Evolutionary conservation across 2,797 vertebrate genomes (phyloP).

Genomic region (Macropodus opercularis): DNA sequence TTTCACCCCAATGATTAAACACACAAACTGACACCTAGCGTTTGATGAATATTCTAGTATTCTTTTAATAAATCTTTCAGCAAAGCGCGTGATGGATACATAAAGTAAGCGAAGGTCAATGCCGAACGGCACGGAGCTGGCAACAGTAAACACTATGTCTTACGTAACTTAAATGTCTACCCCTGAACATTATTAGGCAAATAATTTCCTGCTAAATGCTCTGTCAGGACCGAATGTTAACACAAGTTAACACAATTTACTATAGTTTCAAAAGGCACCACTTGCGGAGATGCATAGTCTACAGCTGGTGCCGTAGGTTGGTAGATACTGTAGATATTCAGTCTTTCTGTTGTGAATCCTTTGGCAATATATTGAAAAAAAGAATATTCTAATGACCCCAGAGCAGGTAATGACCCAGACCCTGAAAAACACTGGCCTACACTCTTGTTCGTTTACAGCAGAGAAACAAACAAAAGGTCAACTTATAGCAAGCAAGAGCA

Average conservation of each 20-base stretch:
- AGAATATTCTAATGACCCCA: not conserved
- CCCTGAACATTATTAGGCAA: not conserved
- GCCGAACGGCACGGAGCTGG: slow-evolving; percentile 22
- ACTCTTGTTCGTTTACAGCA: slow-evolving; percentile 31
- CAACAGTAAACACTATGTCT: slow-evolving; percentile 6
- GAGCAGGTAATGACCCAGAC: slow-evolving; percentile 35
- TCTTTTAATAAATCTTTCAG: slow-evolving; percentile 55
- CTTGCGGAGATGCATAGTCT: not conserved
- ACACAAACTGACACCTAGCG: slow-evolving; percentile 43
- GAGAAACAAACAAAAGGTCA: slow-evolving; percentile 49
- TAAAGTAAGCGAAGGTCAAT: slow-evolving; percentile 26
- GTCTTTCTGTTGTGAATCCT: not conserved
- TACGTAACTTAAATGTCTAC: too few species aligned
- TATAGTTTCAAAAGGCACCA: not conserved
- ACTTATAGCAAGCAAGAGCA: slow-evolving; percentile 36
- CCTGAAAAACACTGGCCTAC: slow-evolving; percentile 33
- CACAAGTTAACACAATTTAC: not conserved
- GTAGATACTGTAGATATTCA: not conserved
- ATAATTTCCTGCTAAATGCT: not conserved
- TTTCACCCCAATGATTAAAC: slow-evolving; percentile 63
- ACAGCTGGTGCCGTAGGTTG: not conserved
- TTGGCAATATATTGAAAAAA: slow-evolving; percentile 11
- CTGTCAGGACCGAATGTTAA: not conserved
- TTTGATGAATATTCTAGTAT: slow-evolving; percentile 61
- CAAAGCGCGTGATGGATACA: slow-evolving; percentile 25